phyloP scores from a whole-genome alignment of 2,797 vertebrate species.

The Channallabes apus region DNA sequence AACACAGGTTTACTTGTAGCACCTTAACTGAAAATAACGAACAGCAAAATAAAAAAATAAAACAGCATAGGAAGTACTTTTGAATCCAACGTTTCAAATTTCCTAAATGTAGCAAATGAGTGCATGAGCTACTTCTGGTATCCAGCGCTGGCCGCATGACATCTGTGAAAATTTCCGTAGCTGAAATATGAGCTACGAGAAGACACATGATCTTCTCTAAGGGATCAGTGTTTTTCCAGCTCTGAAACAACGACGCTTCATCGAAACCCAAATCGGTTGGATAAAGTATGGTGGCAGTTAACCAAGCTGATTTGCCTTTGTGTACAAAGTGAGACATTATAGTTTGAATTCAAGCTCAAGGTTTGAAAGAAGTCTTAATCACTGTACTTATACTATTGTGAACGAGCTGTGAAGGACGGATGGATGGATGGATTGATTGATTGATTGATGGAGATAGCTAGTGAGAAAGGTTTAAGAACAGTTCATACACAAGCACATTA shows the following conservation, averaged over 20 bases:
- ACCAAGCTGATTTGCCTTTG: conserved; percentile 75
- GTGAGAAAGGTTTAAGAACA: neutral
- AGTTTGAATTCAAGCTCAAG: conserved; percentile 91
- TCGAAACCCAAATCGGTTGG: conserved; percentile 66
- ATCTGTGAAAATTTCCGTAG: conserved; percentile 27
- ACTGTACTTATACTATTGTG: conserved; percentile 88
- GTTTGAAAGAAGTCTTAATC: conserved; percentile 91
- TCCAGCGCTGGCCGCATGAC: neutral
- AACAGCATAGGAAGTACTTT: neutral
- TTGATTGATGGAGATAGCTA: neutral
- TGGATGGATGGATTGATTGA: neutral
- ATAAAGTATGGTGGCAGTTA: conserved; percentile 73
- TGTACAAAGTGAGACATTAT: conserved; percentile 83
- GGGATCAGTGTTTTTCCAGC: conserved; percentile 15
- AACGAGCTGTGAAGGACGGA: conserved; percentile 76
- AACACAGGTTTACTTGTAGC: neutral
- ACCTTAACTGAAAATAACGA: neutral
- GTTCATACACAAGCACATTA: neutral
- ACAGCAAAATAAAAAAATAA: neutral
- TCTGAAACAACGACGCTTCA: conserved; percentile 46
- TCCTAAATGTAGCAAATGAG: neutral
- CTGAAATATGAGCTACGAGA: conserved; percentile 12
- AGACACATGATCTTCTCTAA: conserved; percentile 22
- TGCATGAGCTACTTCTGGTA: neutral
- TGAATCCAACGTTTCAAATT: neutral